Evolutionary conservation across 2,797 vertebrate species (phyloP), one percentile per base, ranked within the genome.

Genomic region (Poecile montanus): DNA sequence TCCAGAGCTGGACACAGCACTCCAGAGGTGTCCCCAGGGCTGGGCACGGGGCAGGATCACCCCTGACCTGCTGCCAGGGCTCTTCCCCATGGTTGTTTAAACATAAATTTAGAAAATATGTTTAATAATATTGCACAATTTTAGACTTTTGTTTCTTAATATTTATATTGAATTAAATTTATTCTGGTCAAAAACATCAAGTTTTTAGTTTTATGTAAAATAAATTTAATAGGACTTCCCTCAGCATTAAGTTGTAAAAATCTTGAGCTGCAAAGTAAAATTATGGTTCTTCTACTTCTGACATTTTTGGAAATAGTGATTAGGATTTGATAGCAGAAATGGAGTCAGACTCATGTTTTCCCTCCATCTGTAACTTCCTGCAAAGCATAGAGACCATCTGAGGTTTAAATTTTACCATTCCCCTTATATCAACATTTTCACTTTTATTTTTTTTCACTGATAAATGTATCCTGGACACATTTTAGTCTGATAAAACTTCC

Each of bases 401-500:
- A 0, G 10, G 67, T 84, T 86, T 40, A 56, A 56, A 71, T 44
- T n/a, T 71, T 56, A 50, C 17, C 20, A 10, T 70, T 91, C 65
- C 45, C 4, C 20, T 12, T 11, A 9, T 7, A 18, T n/a, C 38
- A 77, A 63, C 17, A 56, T 67, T 68, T 73, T 36, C 21, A n/a
- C 27, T 42, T 32, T 48, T 40, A 13, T 40, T 66, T 66, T 74
- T 47, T 89, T 74, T 60, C 34, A 36, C 13, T 53, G 66, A 10
- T 73, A 84, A 77, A 78, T 89, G 48, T 47, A 72, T 84, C 54
- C 82, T 50, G 73, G 50, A 80, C 60, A 78, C 53, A 71, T 63
- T 71, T 95, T 70, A 80, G 29, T 77, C 13, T 74, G 71, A 60
- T 89, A 93, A 96, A 97, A 81, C 85, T 97, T 94, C 89, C 65